phyloP scores from a whole-genome alignment of 2,888 invertebrate genomes.

The Spodoptera picta region DNA sequence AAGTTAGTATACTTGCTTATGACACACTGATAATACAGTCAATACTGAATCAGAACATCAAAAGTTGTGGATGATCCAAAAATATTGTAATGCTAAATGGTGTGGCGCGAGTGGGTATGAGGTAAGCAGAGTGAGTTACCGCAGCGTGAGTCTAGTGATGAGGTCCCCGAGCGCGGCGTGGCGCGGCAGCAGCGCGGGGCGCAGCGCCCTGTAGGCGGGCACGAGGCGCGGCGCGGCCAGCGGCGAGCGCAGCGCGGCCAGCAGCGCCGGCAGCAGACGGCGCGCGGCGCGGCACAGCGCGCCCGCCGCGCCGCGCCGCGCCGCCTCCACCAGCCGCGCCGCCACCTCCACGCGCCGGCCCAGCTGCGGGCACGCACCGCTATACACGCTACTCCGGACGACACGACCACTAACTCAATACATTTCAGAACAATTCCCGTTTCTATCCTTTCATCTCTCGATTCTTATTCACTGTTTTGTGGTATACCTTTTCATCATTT shows the following conservation, averaged over 20 bases:
- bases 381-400: too few species aligned
- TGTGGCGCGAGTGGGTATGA: too few species aligned
- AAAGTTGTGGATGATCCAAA: too few species aligned
- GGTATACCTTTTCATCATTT: neutral
- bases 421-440: too few species aligned
- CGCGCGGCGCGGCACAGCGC: constrained; percentile 68
- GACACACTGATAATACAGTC: neutral
- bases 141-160: constrained; percentile 92
- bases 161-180: constrained; percentile 86
- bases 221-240: constrained; percentile 90
- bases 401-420: too few species aligned
- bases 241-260: constrained; percentile 92
- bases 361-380: too few species aligned
- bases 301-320: constrained; percentile 81
- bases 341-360: constrained; percentile 70
- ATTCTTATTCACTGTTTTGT: too few species aligned
- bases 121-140: constrained; percentile 66
- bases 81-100: too few species aligned
- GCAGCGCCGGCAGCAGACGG: constrained; percentile 75
- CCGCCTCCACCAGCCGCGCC: constrained; percentile 86
- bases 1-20: too few species aligned
- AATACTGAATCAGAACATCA: too few species aligned
- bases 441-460: too few species aligned
- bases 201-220: constrained; percentile 86
- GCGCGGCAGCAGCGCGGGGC: constrained; percentile 77